These are phyloP conservation scores for Acinonyx jubatus DNA, from an alignment of 2,113 vertebrate species.

Conservation along the genomic window DNA sequence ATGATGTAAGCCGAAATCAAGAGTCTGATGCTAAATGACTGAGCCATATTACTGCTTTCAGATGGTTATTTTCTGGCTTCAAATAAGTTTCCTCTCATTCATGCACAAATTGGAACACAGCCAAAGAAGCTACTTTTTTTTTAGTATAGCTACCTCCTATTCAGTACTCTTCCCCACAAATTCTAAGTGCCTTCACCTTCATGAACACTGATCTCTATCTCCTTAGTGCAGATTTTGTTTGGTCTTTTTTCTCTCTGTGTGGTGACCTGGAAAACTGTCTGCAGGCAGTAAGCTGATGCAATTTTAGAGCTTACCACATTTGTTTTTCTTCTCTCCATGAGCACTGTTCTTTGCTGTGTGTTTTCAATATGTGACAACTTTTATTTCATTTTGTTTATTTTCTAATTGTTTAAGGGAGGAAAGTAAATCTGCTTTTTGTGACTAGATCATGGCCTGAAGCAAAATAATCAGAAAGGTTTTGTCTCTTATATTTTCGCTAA, in stretches of 20 bases:
- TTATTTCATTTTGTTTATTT: background rate
- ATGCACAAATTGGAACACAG: background rate
- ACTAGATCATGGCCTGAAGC: background rate
- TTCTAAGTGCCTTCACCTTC: background rate
- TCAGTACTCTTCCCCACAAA: background rate
- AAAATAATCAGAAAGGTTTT: background rate
- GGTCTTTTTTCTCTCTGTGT: background rate
- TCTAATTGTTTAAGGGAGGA: background rate
- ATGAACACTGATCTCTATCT: background rate
- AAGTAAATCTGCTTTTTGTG: background rate
- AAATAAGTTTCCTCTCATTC: background rate
- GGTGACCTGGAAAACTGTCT: slow-evolving; percentile 55
- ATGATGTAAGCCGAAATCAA: too few relatives aligned
- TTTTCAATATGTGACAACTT: background rate
- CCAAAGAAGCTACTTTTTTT: background rate
- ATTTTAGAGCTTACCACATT: background rate
- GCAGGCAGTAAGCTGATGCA: background rate
- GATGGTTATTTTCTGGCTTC: background rate
- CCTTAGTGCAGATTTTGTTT: background rate
- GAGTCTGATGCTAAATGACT: too few relatives aligned
- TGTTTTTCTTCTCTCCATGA: background rate
- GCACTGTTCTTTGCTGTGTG: background rate
- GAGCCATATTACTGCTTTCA: background rate
- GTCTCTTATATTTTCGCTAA: background rate
- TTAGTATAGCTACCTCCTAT: background rate